Evolutionary conservation across 2,888 invertebrate genomes (phyloP).

Genomic region (Yponomeuta plumbellus): DNA sequence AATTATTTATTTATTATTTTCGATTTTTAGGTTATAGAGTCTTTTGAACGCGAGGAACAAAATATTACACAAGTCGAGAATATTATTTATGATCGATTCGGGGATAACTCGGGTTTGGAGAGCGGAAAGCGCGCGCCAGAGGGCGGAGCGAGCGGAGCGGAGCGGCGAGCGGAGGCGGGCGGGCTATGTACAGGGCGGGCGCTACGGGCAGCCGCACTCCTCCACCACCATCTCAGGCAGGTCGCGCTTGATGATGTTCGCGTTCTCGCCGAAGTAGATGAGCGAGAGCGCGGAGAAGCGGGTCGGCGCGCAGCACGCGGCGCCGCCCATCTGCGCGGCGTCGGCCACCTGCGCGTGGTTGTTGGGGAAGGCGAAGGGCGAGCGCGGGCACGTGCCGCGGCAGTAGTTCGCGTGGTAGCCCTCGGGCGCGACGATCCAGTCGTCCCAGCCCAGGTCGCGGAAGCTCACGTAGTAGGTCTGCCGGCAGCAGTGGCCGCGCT

Average conservation of each 20-base stretch:
- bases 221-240: conserved; percentile 97
- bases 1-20: conserved; percentile 57
- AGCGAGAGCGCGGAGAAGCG: conserved; percentile 95
- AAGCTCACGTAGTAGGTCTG: conserved; percentile 95
- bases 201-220: conserved; percentile 94
- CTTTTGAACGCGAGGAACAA: conserved; percentile 76
- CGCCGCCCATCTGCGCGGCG: conserved; percentile 91
- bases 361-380: conserved; percentile 88
- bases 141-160: conserved; percentile 17
- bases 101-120: conserved; percentile 63
- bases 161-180: conserved; percentile 36
- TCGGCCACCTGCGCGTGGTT: conserved; percentile 95
- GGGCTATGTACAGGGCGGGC: conserved; percentile 38
- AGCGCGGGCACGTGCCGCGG: conserved; percentile 91
- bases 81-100: conserved; percentile 74
- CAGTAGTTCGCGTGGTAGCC: conserved; percentile 97
- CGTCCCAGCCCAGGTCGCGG: conserved; percentile 94
- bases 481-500: conserved; percentile 82
- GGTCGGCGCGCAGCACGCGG: conserved; percentile 94
- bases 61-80: conserved; percentile 75
- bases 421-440: conserved; percentile 93
- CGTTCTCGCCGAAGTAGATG: conserved; percentile 93
- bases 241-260: conserved; percentile 94
- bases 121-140: conserved; percentile 53
- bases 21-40: conserved; percentile 72